Evolutionary conservation across 2,113 vertebrate genomes (phyloP), one percentile per base, ranked within the genome.

Genomic region (Amblyopsis rosae): DNA sequence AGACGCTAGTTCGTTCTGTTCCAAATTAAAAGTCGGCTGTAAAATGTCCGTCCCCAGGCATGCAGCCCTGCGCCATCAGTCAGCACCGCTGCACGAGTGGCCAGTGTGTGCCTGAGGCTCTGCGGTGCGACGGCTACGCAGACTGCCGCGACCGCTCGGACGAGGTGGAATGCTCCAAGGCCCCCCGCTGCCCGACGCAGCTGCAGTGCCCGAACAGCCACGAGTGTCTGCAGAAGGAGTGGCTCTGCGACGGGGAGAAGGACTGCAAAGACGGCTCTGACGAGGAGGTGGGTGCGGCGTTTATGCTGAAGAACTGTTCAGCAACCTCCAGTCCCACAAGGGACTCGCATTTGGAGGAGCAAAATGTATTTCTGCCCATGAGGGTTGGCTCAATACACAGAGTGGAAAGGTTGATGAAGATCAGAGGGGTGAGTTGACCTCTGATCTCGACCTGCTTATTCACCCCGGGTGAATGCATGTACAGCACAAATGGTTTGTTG

Each of bases 221-320:
- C 2, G 89, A 95, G 79, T 98, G 96, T 9, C 79, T 98, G 62
- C 75, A 93, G 0, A 84, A 88, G 46, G 94, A 94, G 11, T 98
- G 96, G 96, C 66, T 91, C 45, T 98, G 96, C 11, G 96, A 98
- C 3, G 95, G 93, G 0, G 79, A 92, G 1, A n/a, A 84, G 0
- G 96, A 98, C 92, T 98, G 97, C 19, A 13, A 50, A 33, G 96
- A 98, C 0, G 94, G 95, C 1, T 91, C 88, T 0, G 96, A 98
- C 0, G 97, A 98, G 79, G 91, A 93, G 93, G 96, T 96, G 47
- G 51, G 60, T 19, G 32, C 9, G 53, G 59, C 19, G 1, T 32
- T 10, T 2, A 2, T 26, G 26, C 2, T 26, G 26, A 26, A 26
- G 26, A 26, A 26, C 26, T 26, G 26, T 26, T 26, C 26, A 26